Evolutionary conservation across 1,140 invertebrate species (phyloP), one percentile per base, ranked within the genome.

Genomic region (Drosophila pachea): DNA sequence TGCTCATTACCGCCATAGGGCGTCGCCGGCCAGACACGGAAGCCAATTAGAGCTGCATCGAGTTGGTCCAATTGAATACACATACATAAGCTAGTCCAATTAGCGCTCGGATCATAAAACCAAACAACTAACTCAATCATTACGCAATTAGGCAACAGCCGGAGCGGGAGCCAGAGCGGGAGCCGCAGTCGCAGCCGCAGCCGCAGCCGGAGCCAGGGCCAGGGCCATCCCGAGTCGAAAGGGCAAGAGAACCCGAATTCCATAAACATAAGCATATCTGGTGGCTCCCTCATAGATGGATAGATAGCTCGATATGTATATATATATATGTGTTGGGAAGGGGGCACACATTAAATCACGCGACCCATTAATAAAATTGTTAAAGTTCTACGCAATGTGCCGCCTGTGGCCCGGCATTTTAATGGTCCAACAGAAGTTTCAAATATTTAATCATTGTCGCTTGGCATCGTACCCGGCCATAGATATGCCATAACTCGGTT

Each of bases 361-460:
- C 70, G 78, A 81, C 78, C 74, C 78, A 81, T 81, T 81, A 84
- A 84, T 84, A 73, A 84, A 84, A 83, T 76, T 76, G 62, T 83
- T 78, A 42, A 82, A 78, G 49, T 63, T 76, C 49, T 43, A 36
- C 49, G 55, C 54, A 9, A 47, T 47, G 45, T 29, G 49, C 42
- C 65, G 53, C 38, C 40, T 53, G 1, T 22, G 22, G 22, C 22
- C 22, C 56, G 59, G 66, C 52, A 65, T 60, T 58, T 70, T 65
- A 65, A 65, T 68, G 76, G 64, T 35, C 60, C 64, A 62, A 83
- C 75, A 84, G 76, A 76, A 84, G 79, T 76, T 75, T 54, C 40
- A 68, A 71, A 79, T 84, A 76, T 84, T 84, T 84, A 84, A 84
- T 84, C 79, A 84, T 84, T 84, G 81, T 84, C 79, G 76, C 56